Percentiles rank a stretch among this genome's conserved stretches.
phyloP scores from a whole-genome alignment of 2,888 invertebrate genomes.

The Lagria hirta region DNA sequence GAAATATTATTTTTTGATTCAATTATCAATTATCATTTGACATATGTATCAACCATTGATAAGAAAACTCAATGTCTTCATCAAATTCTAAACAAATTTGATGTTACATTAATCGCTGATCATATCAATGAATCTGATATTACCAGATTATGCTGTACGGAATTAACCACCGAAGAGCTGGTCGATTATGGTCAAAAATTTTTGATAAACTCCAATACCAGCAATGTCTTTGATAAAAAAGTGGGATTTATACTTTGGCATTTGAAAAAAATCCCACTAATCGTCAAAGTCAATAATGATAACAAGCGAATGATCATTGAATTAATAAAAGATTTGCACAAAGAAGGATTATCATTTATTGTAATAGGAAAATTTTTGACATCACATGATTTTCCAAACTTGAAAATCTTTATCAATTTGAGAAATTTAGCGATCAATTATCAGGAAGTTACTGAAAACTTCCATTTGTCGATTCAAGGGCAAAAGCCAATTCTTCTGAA shows the following conservation, averaged over 20 bases:
- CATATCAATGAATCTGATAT: not conserved
- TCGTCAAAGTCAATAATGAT: slow-evolving; percentile 1
- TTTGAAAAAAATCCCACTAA: slow-evolving; percentile 5
- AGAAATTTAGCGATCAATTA: slow-evolving; percentile 3
- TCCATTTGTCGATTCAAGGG: slow-evolving; percentile 13
- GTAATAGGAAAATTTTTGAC: slow-evolving; percentile 1
- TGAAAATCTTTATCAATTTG: slow-evolving; percentile 5
- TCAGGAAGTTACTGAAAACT: not conserved
- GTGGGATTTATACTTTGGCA: slow-evolving; percentile 7
- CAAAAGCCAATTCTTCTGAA: not conserved
- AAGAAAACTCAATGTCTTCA: not conserved
- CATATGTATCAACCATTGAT: no score
- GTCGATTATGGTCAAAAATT: slow-evolving; percentile 3
- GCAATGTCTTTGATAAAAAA: slow-evolving; percentile 5
- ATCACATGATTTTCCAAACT: no score
- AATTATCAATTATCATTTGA: slow-evolving; percentile 4
- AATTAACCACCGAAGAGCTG: not conserved
- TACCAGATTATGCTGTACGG: not conserved
- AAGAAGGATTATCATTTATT: slow-evolving; percentile 7
- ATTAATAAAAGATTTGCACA: slow-evolving; percentile 1
- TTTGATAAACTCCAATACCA: not conserved
- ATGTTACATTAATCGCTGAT: slow-evolving; percentile 1
- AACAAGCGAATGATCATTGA: slow-evolving; percentile 1
- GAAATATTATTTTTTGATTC: slow-evolving; percentile 10
- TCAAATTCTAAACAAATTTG: not conserved